These are phyloP conservation scores for Patella pellucida DNA, from an alignment of 2,888 invertebrate genomes.

Conservation along the genomic window DNA sequence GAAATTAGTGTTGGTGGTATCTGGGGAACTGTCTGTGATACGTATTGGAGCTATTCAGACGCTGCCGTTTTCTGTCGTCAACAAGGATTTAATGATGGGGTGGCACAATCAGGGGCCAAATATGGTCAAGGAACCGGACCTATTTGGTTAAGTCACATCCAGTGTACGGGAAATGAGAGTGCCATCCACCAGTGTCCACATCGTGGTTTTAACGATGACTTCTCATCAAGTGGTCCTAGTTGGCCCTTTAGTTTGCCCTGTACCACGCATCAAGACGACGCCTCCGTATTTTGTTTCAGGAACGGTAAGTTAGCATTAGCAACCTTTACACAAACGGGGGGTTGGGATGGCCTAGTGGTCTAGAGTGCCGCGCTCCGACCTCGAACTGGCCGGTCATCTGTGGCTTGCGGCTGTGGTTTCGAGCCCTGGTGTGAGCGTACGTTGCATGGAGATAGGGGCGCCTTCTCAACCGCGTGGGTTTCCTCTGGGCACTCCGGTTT, in stretches of 20 bases:
- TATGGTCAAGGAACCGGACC: conserved; percentile 55
- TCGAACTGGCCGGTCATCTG: too few species aligned
- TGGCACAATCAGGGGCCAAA: conserved; percentile 38
- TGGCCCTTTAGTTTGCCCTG: conserved; percentile 42
- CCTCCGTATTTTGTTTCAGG: conserved; percentile 54
- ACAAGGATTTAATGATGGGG: conserved; percentile 51
- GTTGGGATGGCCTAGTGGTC: too few species aligned
- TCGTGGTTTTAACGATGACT: conserved; percentile 48
- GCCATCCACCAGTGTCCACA: conserved; percentile 54
- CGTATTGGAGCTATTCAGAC: conserved; percentile 79
- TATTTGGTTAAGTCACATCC: conserved; percentile 60
- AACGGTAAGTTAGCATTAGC: conserved; percentile 36
- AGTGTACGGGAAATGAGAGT: conserved; percentile 52
- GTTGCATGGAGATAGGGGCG: too few species aligned
- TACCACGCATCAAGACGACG: conserved; percentile 52
- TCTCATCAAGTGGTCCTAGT: conserved; percentile 40
- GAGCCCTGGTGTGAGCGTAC: too few species aligned
- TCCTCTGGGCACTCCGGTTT: too few species aligned
- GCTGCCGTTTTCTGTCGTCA: conserved; percentile 75
- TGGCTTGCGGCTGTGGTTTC: too few species aligned
- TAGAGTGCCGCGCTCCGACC: too few species aligned
- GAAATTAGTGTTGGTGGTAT: conserved; percentile 80
- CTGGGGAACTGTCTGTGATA: conserved; percentile 83
- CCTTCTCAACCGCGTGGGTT: too few species aligned
- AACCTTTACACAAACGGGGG: too few species aligned